Evolutionary conservation across 1,140 invertebrate species (phyloP), one percentile per base, ranked within the genome.

Genomic region (Conopomorpha cramerella): DNA sequence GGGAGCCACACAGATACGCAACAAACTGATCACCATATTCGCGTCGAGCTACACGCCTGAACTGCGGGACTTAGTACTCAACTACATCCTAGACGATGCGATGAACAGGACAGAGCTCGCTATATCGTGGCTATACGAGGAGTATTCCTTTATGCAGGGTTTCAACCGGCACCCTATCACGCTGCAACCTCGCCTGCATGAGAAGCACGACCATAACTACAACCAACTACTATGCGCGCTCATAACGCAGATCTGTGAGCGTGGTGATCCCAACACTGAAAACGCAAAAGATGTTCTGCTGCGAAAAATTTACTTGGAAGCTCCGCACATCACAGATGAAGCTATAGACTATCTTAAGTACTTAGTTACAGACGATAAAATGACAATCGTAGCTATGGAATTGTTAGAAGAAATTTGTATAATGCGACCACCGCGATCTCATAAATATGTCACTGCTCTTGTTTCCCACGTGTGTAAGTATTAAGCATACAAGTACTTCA

Each of bases 101-200:
- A 77, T 85, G 26, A 84, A 82, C 30, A 81, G 92, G 34, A 79
- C 92, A 19, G 92, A 97, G 50, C 77, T 98, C 12, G 93, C 91
- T 0, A 80, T 98, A 37, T 83, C 87, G 0, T 98, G 95, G 95
- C 62, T 98, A 2, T 98, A 93, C 52, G 92, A 97, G 62, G 95
- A 98, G 54, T 98, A 96, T 70, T 89, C 90, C 28, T 84, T 90
- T 31, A 83, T 91, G 60, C 90, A 95, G 74, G 92, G 93, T 2
- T 96, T 95, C 54, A 89, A 88, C 30, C 82, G 87, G 8, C 81
- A 89, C 25, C 87, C 89, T 0, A 79, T 83, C 19, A 80, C 82
- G 0, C 60, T 81, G 8, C 80, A 81, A 43, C 53, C 68, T 0
- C 81, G 85, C 42, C 71, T 83, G 12, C 81, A 86, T 26, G 84